A percentile compares a stretch with the other conserved stretches of the same genome.
Conservation (phyloP, 2,888 invertebrate genomes). For the Smittia sp. region DNA sequence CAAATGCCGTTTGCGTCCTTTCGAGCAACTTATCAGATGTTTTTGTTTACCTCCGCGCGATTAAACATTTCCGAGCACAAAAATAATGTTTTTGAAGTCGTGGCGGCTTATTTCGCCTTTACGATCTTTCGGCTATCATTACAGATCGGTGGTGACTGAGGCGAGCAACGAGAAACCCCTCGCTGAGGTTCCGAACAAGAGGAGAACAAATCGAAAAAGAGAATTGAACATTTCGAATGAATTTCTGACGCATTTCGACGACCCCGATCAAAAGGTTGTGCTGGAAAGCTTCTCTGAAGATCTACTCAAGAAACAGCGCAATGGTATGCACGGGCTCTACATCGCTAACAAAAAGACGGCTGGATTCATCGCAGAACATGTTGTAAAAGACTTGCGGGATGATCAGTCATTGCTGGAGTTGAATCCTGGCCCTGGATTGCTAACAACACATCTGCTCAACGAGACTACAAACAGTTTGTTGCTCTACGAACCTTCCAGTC, state of each 20-base stretch:
- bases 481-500: conserved; percentile 59
- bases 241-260: not conserved
- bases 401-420: conserved; percentile 57
- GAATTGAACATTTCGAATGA: not conserved
- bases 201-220: too few species aligned
- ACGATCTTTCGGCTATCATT: too few species aligned
- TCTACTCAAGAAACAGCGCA: conserved; percentile 46
- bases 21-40: too few species aligned
- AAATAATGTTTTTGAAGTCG: too few species aligned
- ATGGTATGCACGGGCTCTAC: conserved; percentile 47
- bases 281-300: conserved; percentile 47
- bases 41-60: too few species aligned
- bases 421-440: conserved; percentile 66
- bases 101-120: too few species aligned
- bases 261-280: not conserved
- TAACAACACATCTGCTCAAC: conserved; percentile 61
- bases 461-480: conserved; percentile 55
- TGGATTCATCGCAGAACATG: conserved; percentile 45
- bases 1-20: too few species aligned
- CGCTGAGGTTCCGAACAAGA: not conserved
- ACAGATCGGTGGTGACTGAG: too few species aligned
- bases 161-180: too few species aligned
- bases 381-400: conserved; percentile 46
- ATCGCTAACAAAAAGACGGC: conserved; percentile 46
- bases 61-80: too few species aligned